phyloP scores from a whole-genome alignment of 2,113 vertebrate genomes.

The Kryptolebias marmoratus region DNA sequence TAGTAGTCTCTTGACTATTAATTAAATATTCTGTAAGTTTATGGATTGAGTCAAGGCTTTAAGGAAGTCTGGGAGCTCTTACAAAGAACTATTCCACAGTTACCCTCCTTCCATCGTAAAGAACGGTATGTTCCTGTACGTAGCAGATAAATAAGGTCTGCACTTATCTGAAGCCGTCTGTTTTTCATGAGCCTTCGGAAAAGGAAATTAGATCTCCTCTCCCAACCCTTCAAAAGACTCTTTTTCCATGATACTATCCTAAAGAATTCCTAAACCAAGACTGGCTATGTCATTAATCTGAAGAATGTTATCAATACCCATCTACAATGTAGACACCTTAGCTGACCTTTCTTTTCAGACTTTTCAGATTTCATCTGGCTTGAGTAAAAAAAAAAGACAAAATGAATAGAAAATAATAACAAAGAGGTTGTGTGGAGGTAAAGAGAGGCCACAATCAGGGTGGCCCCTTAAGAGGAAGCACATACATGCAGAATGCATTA shows the following conservation, averaged over 20 bases:
- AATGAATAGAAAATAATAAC: constrained; percentile 18
- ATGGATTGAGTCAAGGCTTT: constrained; percentile 46
- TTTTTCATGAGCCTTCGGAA: constrained; percentile 78
- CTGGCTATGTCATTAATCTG: constrained; percentile 39
- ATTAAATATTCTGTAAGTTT: constrained; percentile 34
- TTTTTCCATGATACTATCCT: constrained; percentile 62
- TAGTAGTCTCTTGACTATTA: constrained; percentile 42
- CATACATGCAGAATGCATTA: constrained; percentile 67
- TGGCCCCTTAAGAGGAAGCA: constrained; percentile 68
- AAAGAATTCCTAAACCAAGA: constrained; percentile 62
- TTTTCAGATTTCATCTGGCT: constrained; percentile 19
- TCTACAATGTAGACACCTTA: constrained; percentile 45
- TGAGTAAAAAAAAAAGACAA: constrained; percentile 7
- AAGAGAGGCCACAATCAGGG: constrained; percentile 46
- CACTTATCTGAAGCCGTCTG: constrained; percentile 75
- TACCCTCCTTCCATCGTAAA: constrained; percentile 38
- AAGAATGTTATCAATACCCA: constrained; percentile 56
- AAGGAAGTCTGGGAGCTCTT: constrained; percentile 42
- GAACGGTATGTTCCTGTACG: constrained; percentile 52
- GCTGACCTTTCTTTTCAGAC: constrained; percentile 33
- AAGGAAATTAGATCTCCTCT: constrained; percentile 76
- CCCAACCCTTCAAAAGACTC: constrained; percentile 50
- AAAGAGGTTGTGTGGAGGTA: constrained; percentile 26
- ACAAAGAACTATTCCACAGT: constrained; percentile 47
- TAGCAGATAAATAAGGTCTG: constrained; percentile 71